Conservation (phyloP, 53 echinoderm and acorn worm genomes). For the Zoroaster sp. region DNA sequence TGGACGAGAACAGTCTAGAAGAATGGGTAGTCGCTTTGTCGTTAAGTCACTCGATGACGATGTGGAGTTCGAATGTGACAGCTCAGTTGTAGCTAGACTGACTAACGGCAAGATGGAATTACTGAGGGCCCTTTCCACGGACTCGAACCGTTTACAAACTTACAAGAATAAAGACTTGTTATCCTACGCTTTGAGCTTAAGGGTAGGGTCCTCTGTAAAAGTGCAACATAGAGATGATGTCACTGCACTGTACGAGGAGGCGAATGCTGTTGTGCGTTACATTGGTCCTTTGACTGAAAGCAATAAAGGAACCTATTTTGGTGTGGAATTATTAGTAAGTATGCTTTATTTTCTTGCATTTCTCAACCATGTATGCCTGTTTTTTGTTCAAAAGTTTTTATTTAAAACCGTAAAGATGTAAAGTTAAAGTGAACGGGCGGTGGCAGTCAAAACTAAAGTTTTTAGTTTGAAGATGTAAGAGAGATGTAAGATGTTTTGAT, state of each 20-base stretch:
- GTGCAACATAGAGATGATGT: too few relatives aligned
- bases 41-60: background rate
- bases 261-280: constrained; percentile 18
- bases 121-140: constrained; percentile 30
- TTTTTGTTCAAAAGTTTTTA: too few relatives aligned
- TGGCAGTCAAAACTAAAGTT: too few relatives aligned
- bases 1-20: background rate
- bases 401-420: too few relatives aligned
- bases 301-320: constrained; percentile 38
- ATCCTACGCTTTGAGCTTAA: constrained; percentile 4
- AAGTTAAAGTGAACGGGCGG: too few relatives aligned
- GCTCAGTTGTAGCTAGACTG: constrained; percentile 30
- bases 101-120: constrained; percentile 25
- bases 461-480: too few relatives aligned
- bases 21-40: background rate
- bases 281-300: constrained; percentile 12
- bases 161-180: background rate
- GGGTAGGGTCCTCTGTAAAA: background rate
- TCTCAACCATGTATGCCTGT: too few relatives aligned
- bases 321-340: constrained; percentile 62
- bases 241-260: background rate
- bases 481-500: too few relatives aligned
- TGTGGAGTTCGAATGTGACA: constrained; percentile 23
- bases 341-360: background rate
- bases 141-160: background rate